A percentile compares a stretch with the other conserved stretches of the same genome.
These are phyloP conservation scores for Coremacera marginata DNA, from an alignment of 2,888 invertebrate genomes.

Conservation along the genomic window DNA sequence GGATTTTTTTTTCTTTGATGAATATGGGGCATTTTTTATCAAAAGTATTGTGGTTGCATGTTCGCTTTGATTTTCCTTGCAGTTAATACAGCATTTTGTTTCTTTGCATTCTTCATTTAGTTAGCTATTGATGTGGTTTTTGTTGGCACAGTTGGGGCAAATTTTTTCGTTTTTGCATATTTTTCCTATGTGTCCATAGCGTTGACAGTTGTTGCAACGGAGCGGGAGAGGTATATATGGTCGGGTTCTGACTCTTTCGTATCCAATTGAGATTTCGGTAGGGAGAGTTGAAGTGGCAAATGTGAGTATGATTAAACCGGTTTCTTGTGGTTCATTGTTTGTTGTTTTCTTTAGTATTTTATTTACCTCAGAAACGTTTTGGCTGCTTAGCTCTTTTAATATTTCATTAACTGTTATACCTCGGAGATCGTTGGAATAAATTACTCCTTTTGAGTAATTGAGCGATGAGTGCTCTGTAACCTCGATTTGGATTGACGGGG, in stretches of 20 bases:
- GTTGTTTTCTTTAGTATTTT: constrained; percentile 38
- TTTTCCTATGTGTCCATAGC: constrained; percentile 35
- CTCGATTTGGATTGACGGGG: background rate
- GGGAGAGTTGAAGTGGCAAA: constrained; percentile 30
- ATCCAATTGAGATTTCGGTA: too few relatives aligned
- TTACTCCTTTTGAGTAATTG: background rate
- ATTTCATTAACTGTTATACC: constrained; percentile 12
- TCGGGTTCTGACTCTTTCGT: constrained; percentile 33
- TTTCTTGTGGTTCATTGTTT: constrained; percentile 33
- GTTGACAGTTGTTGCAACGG: constrained; percentile 24
- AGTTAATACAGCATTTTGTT: constrained; percentile 5
- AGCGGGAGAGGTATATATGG: constrained; percentile 36
- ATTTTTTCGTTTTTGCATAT: constrained; percentile 22
- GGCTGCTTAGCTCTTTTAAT: constrained; percentile 21
- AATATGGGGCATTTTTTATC: constrained; percentile 37
- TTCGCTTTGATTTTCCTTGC: background rate
- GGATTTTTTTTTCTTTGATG: too few relatives aligned
- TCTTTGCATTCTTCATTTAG: constrained; percentile 11
- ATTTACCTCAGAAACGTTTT: constrained; percentile 31
- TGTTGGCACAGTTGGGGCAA: constrained; percentile 24
- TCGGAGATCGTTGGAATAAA: background rate
- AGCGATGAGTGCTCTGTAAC: too few relatives aligned
- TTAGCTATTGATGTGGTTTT: constrained; percentile 11
- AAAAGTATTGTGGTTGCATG: constrained; percentile 15
- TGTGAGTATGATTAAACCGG: constrained; percentile 36